phyloP scores from a whole-genome alignment of 2,888 invertebrate genomes.

The Lasius platythorax region DNA sequence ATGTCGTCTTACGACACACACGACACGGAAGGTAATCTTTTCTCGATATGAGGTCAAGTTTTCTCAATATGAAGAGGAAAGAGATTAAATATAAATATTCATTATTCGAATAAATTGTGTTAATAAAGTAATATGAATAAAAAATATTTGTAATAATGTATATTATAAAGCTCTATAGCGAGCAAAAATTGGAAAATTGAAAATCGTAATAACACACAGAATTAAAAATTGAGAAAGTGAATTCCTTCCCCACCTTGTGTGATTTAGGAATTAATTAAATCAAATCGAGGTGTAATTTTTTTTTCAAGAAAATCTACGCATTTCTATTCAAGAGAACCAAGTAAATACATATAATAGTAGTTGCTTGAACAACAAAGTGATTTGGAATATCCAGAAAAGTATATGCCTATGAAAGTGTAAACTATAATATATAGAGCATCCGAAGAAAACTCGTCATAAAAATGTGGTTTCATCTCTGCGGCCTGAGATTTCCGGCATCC shows the following conservation, averaged over 20 bases:
- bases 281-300: neutral
- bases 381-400: conserved; percentile 12
- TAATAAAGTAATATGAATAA: neutral
- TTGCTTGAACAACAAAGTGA: neutral
- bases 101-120: neutral
- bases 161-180: neutral
- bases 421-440: neutral
- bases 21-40: neutral
- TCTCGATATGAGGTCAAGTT: neutral
- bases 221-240: neutral
- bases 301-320: neutral
- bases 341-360: neutral
- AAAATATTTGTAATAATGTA: neutral
- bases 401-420: neutral
- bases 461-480: conserved; percentile 41
- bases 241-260: neutral
- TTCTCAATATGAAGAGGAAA: neutral
- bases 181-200: neutral
- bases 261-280: neutral
- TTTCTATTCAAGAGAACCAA: neutral
- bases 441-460: conserved; percentile 35
- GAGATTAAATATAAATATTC: neutral
- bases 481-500: conserved; percentile 44
- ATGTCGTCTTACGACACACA: neutral
- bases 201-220: neutral